Evolutionary conservation across 2,888 invertebrate genomes (phyloP).

Genomic region (Andrena chrysosceles): DNA sequence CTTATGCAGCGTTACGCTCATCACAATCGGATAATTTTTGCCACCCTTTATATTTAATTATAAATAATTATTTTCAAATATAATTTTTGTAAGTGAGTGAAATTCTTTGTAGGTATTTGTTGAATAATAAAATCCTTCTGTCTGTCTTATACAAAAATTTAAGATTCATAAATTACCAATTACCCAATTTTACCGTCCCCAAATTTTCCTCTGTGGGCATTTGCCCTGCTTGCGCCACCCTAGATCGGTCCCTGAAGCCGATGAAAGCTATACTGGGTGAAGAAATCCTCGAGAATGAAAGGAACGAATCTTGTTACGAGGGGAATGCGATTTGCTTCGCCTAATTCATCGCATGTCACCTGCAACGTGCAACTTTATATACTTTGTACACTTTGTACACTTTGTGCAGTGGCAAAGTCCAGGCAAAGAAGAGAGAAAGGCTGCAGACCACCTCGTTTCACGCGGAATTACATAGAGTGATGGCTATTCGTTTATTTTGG

Average conservation of each 20-base stretch:
- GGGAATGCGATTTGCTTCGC: background rate
- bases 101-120: too few relatives aligned
- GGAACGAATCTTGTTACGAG: background rate
- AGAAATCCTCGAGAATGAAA: background rate
- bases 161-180: too few relatives aligned
- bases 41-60: too few relatives aligned
- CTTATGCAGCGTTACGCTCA: background rate
- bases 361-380: background rate
- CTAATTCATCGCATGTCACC: background rate
- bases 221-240: too few relatives aligned
- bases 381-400: background rate
- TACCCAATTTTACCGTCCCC: too few relatives aligned
- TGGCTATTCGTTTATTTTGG: constrained; percentile 33
- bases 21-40: too few relatives aligned
- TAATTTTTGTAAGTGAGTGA: too few relatives aligned
- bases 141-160: too few relatives aligned
- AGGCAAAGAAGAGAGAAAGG: background rate
- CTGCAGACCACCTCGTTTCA: constrained; percentile 3
- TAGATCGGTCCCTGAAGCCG: too few relatives aligned
- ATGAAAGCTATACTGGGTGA: background rate
- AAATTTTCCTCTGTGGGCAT: too few relatives aligned
- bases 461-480: constrained; percentile 10
- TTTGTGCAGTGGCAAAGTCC: background rate
- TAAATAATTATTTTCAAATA: too few relatives aligned
- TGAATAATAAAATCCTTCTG: too few relatives aligned